These are phyloP conservation scores for Donacobius atricapilla DNA, from an alignment of 2,113 vertebrate species.

Conservation along the genomic window DNA sequence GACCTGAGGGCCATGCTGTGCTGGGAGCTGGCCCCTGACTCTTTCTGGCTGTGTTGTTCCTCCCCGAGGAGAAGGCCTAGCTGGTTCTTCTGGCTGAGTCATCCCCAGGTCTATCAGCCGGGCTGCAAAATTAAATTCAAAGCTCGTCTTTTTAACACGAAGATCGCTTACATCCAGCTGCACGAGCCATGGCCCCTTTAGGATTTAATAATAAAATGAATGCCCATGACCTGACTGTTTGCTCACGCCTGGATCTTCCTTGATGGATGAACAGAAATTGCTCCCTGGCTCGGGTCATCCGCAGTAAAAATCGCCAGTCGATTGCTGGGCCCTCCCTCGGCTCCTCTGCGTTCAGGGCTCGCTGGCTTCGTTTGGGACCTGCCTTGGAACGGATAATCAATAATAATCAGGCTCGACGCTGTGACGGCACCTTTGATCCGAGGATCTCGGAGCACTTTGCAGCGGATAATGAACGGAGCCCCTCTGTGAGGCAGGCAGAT, in stretches of 20 bases:
- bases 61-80: not conserved
- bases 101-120: slow-evolving; percentile 44
- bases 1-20: not conserved
- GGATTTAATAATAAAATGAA: slow-evolving; percentile 69
- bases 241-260: slow-evolving; percentile 63
- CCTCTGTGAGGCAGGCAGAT: slow-evolving; percentile 40
- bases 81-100: slow-evolving; percentile 55
- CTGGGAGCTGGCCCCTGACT: not conserved
- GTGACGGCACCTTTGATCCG: slow-evolving; percentile 60
- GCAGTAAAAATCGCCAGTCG: slow-evolving; percentile 62
- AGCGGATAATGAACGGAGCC: slow-evolving; percentile 54
- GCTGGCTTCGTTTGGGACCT: slow-evolving; percentile 31
- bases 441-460: slow-evolving; percentile 50
- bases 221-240: slow-evolving; percentile 61
- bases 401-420: slow-evolving; percentile 59
- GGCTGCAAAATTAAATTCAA: slow-evolving; percentile 57
- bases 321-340: slow-evolving; percentile 38
- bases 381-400: slow-evolving; percentile 55
- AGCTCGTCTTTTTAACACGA: slow-evolving; percentile 44
- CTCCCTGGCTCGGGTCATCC: slow-evolving; percentile 56
- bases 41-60: not conserved
- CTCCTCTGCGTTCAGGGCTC: not conserved
- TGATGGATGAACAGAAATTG: slow-evolving; percentile 70
- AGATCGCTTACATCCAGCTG: slow-evolving; percentile 61
- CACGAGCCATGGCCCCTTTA: slow-evolving; percentile 23